Evolutionary conservation across 2,888 invertebrate species (phyloP).

Genomic region (Dolichomitus sp.): DNA sequence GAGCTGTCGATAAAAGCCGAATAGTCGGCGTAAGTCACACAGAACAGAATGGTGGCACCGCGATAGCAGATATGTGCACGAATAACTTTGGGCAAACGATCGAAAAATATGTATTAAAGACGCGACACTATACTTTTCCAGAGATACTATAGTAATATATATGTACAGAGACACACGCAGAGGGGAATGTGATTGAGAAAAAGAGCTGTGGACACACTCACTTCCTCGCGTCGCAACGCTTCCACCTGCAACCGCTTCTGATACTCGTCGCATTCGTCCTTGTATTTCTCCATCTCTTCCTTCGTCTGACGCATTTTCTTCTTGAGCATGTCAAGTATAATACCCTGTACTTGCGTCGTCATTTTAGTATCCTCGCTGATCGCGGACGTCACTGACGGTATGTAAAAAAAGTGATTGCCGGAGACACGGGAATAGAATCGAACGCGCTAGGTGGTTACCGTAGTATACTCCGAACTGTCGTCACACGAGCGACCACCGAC

Average conservation of each 20-base stretch:
- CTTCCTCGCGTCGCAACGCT: conserved; percentile 99
- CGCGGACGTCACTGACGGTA: conserved; percentile 31
- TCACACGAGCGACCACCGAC: conserved; percentile 82
- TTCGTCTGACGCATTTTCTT: conserved; percentile 99
- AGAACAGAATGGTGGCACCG: conserved; percentile 9
- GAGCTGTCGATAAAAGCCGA: background rate
- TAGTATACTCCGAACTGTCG: conserved; percentile 74
- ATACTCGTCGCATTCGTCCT: conserved; percentile 98
- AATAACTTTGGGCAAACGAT: background rate
- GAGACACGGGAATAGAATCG: conserved; percentile 47
- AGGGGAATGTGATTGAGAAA: conserved; percentile 14
- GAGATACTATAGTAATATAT: background rate
- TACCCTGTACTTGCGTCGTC: conserved; percentile 97
- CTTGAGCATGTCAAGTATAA: conserved; percentile 98
- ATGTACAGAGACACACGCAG: background rate
- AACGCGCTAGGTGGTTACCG: conserved; percentile 72
- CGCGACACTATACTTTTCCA: background rate
- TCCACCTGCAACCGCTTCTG: conserved; percentile 98
- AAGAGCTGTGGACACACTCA: conserved; percentile 88
- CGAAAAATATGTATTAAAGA: background rate
- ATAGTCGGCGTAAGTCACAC: background rate
- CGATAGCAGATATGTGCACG: background rate
- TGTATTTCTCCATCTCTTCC: conserved; percentile 99
- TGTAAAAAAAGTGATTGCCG: conserved; percentile 45
- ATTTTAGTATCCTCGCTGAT: conserved; percentile 86